Conservation (phyloP, 2,113 vertebrate genomes). For the Ophiodon elongatus region DNA sequence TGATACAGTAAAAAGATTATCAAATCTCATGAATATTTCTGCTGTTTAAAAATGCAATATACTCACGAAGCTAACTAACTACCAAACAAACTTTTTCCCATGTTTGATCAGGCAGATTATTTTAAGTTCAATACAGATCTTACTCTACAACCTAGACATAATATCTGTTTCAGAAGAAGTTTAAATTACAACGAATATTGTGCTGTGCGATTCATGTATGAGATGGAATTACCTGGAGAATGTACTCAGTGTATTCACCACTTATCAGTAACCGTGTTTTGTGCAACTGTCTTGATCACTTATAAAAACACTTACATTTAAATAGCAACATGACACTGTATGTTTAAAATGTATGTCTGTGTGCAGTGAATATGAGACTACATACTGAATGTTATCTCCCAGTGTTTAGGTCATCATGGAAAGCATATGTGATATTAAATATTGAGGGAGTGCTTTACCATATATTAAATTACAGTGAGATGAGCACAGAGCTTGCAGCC, state of each 20-base stretch:
- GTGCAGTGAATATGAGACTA: conserved; percentile 2
- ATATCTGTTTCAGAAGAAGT: not conserved
- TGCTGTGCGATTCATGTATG: not conserved
- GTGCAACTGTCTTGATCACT: conserved; percentile 48
- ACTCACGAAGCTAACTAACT: not conserved
- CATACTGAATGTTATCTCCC: conserved; percentile 30
- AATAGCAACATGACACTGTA: conserved; percentile 9
- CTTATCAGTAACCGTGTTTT: conserved; percentile 42
- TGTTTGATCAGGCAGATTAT: not conserved
- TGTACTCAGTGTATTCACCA: conserved; percentile 1
- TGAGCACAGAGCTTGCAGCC: conserved; percentile 22
- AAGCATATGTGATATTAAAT: conserved; percentile 45
- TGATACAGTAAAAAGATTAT: not conserved
- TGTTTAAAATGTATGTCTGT: not conserved
- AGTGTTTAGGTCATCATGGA: conserved; percentile 28
- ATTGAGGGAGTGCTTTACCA: conserved; percentile 38
- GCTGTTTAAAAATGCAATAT: not conserved
- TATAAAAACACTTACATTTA: conserved; percentile 53
- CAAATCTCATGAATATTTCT: not conserved
- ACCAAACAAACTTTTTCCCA: not conserved
- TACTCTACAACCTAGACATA: not conserved
- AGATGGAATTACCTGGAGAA: conserved; percentile 23
- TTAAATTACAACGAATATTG: not conserved
- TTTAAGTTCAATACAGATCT: not conserved
- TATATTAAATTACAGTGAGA: conserved; percentile 46